These are phyloP conservation scores for Sycobia sp. DNA, from an alignment of 1,140 invertebrate genomes.

Conservation along the genomic window DNA sequence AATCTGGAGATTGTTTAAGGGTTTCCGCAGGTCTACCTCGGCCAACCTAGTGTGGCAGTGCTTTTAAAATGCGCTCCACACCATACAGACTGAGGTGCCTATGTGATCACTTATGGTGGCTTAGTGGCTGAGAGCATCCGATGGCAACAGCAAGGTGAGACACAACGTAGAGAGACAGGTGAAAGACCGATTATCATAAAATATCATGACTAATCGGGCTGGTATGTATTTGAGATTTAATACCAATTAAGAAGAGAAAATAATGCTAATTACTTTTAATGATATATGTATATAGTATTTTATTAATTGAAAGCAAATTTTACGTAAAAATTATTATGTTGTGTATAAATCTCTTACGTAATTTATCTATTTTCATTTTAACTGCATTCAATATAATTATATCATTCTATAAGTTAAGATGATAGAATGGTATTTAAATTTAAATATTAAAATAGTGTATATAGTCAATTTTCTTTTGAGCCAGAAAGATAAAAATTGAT, in stretches of 20 bases:
- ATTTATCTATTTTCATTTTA: too few relatives aligned
- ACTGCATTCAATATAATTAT: too few relatives aligned
- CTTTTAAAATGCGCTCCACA: conserved; percentile 44
- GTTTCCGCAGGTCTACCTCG: conserved; percentile 56
- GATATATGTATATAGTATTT: neutral
- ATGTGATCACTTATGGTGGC: conserved; percentile 24
- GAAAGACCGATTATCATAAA: conserved; percentile 49
- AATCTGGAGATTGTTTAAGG: conserved; percentile 61
- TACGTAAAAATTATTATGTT: too few relatives aligned
- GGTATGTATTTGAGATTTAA: conserved; percentile 55
- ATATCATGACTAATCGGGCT: conserved; percentile 48
- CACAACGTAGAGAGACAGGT: conserved; percentile 57
- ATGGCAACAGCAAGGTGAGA: conserved; percentile 58
- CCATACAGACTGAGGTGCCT: conserved; percentile 20
- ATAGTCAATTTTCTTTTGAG: neutral
- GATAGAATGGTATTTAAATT: too few relatives aligned
- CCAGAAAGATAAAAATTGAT: neutral
- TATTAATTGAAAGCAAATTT: too few relatives aligned
- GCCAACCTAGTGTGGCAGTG: conserved; percentile 45
- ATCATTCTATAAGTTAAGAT: too few relatives aligned
- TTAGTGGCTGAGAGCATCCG: conserved; percentile 39
- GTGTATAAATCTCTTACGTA: too few relatives aligned
- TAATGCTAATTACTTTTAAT: conserved; percentile 7
- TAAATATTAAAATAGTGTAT: conserved; percentile 32
- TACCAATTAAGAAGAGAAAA: conserved; percentile 7